Evolutionary conservation across 2,888 invertebrate genomes (phyloP).

Genomic region (Priocnemis perturbator): DNA sequence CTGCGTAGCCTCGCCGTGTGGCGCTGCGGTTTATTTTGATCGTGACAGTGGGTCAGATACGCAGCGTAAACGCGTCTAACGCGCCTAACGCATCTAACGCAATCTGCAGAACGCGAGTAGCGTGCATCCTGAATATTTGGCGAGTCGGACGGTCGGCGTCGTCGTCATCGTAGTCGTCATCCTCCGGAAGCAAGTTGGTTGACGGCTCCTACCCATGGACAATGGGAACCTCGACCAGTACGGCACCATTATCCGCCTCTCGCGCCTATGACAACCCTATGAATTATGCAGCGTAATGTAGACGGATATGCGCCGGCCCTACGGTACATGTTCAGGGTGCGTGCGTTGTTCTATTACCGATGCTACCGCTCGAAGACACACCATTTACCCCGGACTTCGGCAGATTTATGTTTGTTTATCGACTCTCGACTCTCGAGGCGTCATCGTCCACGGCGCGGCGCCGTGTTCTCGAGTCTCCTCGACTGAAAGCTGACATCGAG

Average conservation of each 20-base stretch:
- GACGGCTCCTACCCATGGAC: conserved; percentile 62
- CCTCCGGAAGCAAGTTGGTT: conserved; percentile 61
- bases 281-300: conserved; percentile 74
- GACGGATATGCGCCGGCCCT: conserved; percentile 66
- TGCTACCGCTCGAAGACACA: conserved; percentile 52
- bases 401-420: conserved; percentile 36
- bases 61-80: no score
- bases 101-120: conserved; percentile 15
- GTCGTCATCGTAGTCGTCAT: conserved; percentile 50
- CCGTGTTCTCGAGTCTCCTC: background rate
- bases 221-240: conserved; percentile 65
- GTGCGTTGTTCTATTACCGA: conserved; percentile 61
- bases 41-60: no score
- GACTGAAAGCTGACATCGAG: background rate
- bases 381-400: conserved; percentile 34
- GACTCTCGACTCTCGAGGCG: conserved; percentile 14
- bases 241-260: conserved; percentile 71
- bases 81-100: no score
- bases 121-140: conserved; percentile 59
- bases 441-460: background rate
- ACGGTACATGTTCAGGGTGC: conserved; percentile 25
- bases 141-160: conserved; percentile 39
- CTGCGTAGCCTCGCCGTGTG: no score
- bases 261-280: conserved; percentile 73
- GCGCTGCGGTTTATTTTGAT: no score